Evolutionary conservation across 2,888 invertebrate species (phyloP).

Genomic region (Palloptera scutellata): DNA sequence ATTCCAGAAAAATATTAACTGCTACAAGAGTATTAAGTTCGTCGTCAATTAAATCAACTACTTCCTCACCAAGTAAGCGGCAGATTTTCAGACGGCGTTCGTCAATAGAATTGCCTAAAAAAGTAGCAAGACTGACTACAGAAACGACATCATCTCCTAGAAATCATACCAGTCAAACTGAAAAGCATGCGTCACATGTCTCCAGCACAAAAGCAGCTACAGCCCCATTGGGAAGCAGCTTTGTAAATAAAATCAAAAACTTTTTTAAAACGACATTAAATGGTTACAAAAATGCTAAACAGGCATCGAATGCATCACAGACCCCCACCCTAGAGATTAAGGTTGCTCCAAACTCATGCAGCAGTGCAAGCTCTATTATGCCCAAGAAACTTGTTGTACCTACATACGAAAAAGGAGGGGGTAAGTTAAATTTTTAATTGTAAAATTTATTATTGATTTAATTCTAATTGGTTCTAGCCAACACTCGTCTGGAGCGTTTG

Average conservation of each 20-base stretch:
- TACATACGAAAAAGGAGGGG: conserved; percentile 32
- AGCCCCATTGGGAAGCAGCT: conserved; percentile 22
- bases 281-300: conserved; percentile 13
- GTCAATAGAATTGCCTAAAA: background rate
- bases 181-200: background rate
- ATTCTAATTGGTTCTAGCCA: conserved; percentile 40
- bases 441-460: too few relatives aligned
- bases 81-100: background rate
- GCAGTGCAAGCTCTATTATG: background rate
- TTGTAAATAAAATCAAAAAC: conserved; percentile 40
- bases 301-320: background rate
- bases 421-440: conserved; percentile 27
- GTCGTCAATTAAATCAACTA: background rate
- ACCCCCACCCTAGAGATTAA: conserved; percentile 8
- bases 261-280: conserved; percentile 39
- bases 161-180: background rate
- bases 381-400: conserved; percentile 26
- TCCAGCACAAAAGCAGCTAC: background rate
- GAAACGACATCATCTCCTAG: background rate
- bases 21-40: background rate
- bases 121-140: conserved; percentile 16
- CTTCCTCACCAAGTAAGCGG: background rate
- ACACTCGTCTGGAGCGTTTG: conserved; percentile 43
- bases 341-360: background rate
- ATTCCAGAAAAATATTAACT: background rate